phyloP scores from a whole-genome alignment of 2,797 vertebrate species.

The Clarias laeviceps region DNA sequence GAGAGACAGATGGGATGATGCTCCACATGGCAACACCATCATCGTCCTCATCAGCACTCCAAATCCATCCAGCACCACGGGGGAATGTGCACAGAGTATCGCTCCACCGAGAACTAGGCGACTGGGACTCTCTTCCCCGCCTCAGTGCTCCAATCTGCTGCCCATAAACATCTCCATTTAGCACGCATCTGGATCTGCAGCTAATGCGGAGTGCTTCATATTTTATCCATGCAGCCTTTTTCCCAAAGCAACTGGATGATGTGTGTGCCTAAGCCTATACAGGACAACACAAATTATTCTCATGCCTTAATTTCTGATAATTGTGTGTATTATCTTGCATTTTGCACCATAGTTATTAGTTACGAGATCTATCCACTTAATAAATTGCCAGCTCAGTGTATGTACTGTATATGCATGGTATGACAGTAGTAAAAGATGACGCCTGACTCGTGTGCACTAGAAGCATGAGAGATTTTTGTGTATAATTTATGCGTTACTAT shows the following conservation, averaged over 20 bases:
- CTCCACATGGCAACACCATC: slow-evolving; percentile 70
- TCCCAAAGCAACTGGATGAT: slow-evolving; percentile 31
- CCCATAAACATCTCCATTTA: slow-evolving; percentile 68
- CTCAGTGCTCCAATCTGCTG: slow-evolving; percentile 57
- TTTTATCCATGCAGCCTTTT: slow-evolving; percentile 50
- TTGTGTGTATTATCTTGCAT: neutral
- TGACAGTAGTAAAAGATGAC: neutral
- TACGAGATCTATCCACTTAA: neutral
- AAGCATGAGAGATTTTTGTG: neutral
- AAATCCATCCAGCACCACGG: slow-evolving; percentile 63
- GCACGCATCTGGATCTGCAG: slow-evolving; percentile 60
- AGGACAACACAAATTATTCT: neutral
- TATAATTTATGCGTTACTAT: neutral
- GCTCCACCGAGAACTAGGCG: slow-evolving; percentile 70
- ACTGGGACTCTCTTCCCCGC: slow-evolving; percentile 65
- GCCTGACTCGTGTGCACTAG: neutral
- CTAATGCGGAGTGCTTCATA: slow-evolving; percentile 49
- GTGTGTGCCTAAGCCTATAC: slow-evolving; percentile 15
- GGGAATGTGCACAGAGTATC: slow-evolving; percentile 71
- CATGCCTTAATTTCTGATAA: neutral
- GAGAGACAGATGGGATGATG: slow-evolving; percentile 70
- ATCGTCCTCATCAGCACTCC: slow-evolving; percentile 74
- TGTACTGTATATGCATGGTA: neutral
- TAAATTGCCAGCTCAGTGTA: neutral
- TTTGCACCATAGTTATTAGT: neutral